Base-by-base conservation (phyloP, 2,113 vertebrate genomes). In the Lepus timidus region DNA sequence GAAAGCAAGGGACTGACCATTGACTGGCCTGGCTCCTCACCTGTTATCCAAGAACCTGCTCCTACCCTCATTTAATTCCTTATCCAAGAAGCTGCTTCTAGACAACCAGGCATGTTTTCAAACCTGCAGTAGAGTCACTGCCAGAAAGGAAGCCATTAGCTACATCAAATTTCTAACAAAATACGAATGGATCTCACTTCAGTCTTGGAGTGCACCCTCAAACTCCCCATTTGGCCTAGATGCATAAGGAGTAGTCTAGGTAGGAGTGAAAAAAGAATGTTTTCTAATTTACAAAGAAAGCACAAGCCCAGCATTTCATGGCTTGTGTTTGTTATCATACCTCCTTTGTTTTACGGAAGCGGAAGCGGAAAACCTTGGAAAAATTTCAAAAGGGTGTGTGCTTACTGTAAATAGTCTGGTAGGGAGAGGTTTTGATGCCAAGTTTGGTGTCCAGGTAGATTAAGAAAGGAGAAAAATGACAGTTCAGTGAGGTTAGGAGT, bases 201-300 rank as follows among this genome's bases (percentile, higher is more conserved):
- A 65, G 55, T 14, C 84, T 49, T 17, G 16, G 55, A 64, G 25
- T 2, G 27, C 4, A 23, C 68, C 64, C 49, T 55, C 75, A 52
- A 39, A 76, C 22, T 31, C 2, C 55, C 5, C 49, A 33, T 44
- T 51, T 74, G 55, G 25, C 51, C 44, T 33, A 25, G 62, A 75
- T 11, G 12, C 11, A 20, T 10, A 7, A 10, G 27, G 23, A n/a
- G 6, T 22, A 23, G 67, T 22, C 16, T 51, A 62, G n/a, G 65
- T 8, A 33, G 16, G 55, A 68, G 22, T 7, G 20, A 68, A 9
- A 39, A 0, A 44, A 55, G 13, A 19, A 1, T 3, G 27, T 13
- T 25, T 91, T 79, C 81, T 51, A 82, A 73, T 44, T 80, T 80
- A 70, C 33, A 85, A 61, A 85, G 23, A 65, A 70, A 39, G 65